These are phyloP conservation scores for Gadus chalcogrammus DNA, from an alignment of 2,113 vertebrate genomes.

Conservation along the genomic window DNA sequence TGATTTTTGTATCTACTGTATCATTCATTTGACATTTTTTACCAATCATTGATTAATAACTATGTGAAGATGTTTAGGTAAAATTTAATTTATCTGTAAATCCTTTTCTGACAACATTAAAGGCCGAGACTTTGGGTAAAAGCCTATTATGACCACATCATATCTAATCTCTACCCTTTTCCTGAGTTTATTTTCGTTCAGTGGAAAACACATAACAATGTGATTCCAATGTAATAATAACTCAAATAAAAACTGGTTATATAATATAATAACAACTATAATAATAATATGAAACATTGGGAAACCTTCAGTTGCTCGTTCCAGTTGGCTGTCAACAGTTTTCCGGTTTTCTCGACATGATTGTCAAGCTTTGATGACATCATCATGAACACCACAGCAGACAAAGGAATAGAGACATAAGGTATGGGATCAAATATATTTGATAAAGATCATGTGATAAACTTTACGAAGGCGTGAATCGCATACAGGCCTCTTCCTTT, in stretches of 20 bases:
- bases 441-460: neutral
- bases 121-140: no score
- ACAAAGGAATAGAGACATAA: neutral
- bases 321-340: constrained; percentile 77
- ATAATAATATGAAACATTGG: constrained; percentile 32
- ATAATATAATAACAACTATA: neutral
- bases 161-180: no score
- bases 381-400: neutral
- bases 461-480: neutral
- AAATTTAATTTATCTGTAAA: no score
- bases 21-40: no score
- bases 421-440: neutral
- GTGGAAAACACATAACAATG: no score
- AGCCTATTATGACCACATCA: no score
- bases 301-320: constrained; percentile 78
- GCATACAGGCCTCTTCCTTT: constrained; percentile 80
- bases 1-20: no score
- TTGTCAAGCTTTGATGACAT: constrained; percentile 71
- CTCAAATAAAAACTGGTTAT: neutral
- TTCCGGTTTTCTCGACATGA: constrained; percentile 75
- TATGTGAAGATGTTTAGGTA: no score
- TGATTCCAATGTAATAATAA: neutral
- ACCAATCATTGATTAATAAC: no score
- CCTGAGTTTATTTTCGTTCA: no score
- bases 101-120: no score